Evolutionary conservation across 2,888 invertebrate genomes (phyloP), one percentile per base, ranked within the genome.

Genomic region (Amphipyra tragopoginis): DNA sequence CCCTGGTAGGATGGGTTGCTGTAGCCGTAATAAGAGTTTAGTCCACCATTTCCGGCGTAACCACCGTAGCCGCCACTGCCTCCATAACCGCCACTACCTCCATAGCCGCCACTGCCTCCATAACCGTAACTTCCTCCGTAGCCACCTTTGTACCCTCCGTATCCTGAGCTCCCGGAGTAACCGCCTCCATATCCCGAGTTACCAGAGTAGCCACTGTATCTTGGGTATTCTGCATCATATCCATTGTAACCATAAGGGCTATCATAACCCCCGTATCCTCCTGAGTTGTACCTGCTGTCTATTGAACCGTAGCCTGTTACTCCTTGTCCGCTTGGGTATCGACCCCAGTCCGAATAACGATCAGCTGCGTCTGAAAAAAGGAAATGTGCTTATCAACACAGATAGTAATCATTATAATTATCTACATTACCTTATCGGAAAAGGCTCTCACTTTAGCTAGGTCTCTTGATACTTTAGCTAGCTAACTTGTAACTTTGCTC

Each of bases 11-110:
- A 86, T 0, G 95, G 95, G 81, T 93, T 95, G 83, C 93, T 95
- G 83, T 96, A 96, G 7, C 96, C 96, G 47, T 91, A 93, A 80
- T 96, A 96, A 36, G 96, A 96, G 51, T 84, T 90, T 0, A 96
- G 83, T 21, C 96, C 96, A 38, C 96, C 96, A 84, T 95, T 96
- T 76, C 96, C 96, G 58, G 95, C 94, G 70, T 95, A 95, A 2
- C 96, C 96, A 0, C 96, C 96, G 75, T 96, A 96, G 4, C 96
- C 92, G 44, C 76, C 73, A 56, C 75, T 69, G 7, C 71, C 72
- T 7, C 72, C 70, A 54, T 7, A 71, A 10, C 60, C 38, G 34
- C 40, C 40, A 8, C 48, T 43, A 9, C 60, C 59, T 36, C 51
- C 43, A 14, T 44, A 49, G 1, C 52, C 45, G 14, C 48, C 33